phyloP scores from a whole-genome alignment of 2,797 vertebrate genomes.

The Lophotriccus pileatus region DNA sequence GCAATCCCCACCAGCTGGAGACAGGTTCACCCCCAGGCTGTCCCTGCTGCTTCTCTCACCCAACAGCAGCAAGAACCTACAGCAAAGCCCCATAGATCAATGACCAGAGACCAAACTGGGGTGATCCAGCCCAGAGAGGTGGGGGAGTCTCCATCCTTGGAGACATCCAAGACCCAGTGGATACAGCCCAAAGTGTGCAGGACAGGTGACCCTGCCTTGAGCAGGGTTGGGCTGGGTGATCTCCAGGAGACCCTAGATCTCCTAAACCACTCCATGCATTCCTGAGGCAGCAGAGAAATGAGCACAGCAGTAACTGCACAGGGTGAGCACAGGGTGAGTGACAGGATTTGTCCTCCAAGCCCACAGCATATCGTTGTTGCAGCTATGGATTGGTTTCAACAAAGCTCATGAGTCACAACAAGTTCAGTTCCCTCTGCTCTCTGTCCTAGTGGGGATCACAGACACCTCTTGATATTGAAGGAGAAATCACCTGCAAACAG shows the following conservation, averaged over 20 bases:
- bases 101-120: background rate
- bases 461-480: background rate
- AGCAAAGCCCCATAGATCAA: rapidly evolving
- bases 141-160: background rate
- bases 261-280: background rate
- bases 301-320: background rate
- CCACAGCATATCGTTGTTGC: background rate
- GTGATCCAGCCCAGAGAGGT: background rate
- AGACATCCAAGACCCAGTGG: background rate
- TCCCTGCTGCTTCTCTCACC: background rate
- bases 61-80: background rate
- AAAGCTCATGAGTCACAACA: background rate
- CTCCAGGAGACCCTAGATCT: background rate
- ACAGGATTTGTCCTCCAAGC: background rate
- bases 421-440: background rate
- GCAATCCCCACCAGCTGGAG: rapidly evolving
- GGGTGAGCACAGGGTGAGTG: rapidly evolving
- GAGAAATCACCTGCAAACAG: background rate
- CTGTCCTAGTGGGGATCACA: rapidly evolving
- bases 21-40: background rate
- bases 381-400: rapidly evolving
- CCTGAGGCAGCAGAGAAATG: background rate
- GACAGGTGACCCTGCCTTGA: background rate
- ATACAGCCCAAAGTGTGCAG: background rate
- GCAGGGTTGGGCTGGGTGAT: background rate